A percentile compares a stretch with the other conserved stretches of the same genome.
These are phyloP conservation scores for Athrips mouffetella DNA, from an alignment of 2,888 invertebrate genomes.

Conservation along the genomic window DNA sequence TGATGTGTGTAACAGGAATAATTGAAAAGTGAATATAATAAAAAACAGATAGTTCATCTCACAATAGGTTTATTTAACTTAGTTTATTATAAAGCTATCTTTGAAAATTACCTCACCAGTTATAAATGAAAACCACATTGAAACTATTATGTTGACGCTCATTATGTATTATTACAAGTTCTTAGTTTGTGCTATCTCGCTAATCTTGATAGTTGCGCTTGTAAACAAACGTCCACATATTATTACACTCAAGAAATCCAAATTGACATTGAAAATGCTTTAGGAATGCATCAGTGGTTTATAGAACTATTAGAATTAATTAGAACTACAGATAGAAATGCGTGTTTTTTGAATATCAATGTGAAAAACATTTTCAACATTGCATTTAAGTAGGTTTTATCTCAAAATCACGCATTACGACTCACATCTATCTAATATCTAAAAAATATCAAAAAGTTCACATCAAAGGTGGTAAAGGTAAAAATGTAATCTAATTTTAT, in stretches of 20 bases:
- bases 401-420: no score
- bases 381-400: no score
- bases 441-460: no score
- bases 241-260: no score
- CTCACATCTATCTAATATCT: no score
- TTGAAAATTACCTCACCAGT: conserved; percentile 31
- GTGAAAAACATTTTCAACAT: no score
- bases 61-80: conserved; percentile 46
- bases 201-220: no score
- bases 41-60: conserved; percentile 26
- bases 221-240: no score
- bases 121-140: conserved; percentile 19
- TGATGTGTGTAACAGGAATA: no score
- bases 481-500: no score
- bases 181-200: conserved; percentile 2
- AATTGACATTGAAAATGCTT: background rate
- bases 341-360: background rate
- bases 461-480: no score
- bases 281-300: background rate
- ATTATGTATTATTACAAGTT: background rate
- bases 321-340: background rate
- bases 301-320: background rate
- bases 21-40: conserved; percentile 24
- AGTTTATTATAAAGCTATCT: conserved; percentile 45
- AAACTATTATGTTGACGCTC: conserved; percentile 12